These are phyloP conservation scores for Hyperoodon ampullatus DNA, from an alignment of 2,113 vertebrate species.

Conservation along the genomic window DNA sequence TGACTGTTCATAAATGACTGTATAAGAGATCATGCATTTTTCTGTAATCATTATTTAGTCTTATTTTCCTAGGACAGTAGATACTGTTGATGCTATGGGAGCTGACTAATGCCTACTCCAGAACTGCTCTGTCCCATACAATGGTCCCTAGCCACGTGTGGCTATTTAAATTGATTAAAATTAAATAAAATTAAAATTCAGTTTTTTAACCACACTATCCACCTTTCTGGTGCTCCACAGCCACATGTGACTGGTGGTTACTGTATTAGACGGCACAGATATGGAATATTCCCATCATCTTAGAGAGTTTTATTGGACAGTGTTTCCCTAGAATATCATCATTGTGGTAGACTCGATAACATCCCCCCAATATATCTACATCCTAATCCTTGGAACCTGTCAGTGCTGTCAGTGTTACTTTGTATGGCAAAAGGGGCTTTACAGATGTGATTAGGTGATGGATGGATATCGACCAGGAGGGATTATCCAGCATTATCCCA, in stretches of 20 bases:
- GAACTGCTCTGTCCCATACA: neutral
- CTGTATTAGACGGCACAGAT: neutral
- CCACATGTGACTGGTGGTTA: neutral
- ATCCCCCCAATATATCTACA: neutral
- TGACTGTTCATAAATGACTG: neutral
- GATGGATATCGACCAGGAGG: neutral
- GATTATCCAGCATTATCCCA: neutral
- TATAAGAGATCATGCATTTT: neutral
- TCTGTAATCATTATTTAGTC: neutral
- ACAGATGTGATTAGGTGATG: neutral
- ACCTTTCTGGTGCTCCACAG: neutral
- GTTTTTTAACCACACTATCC: neutral
- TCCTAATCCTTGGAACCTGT: neutral
- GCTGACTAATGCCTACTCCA: neutral
- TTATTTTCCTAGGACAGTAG: neutral
- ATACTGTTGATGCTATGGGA: neutral
- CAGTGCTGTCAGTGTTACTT: neutral
- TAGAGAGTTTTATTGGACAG: neutral
- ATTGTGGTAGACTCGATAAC: neutral
- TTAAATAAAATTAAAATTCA: neutral
- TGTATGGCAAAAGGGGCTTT: neutral
- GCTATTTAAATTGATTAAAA: constrained; percentile 8
- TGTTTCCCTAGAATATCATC: neutral
- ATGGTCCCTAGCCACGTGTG: neutral
- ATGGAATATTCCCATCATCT: neutral